A percentile compares a stretch with the other conserved stretches of the same genome.
These are phyloP conservation scores for Brachionus koreanus DNA, from an alignment of 1,140 invertebrate species.

Conservation along the genomic window DNA sequence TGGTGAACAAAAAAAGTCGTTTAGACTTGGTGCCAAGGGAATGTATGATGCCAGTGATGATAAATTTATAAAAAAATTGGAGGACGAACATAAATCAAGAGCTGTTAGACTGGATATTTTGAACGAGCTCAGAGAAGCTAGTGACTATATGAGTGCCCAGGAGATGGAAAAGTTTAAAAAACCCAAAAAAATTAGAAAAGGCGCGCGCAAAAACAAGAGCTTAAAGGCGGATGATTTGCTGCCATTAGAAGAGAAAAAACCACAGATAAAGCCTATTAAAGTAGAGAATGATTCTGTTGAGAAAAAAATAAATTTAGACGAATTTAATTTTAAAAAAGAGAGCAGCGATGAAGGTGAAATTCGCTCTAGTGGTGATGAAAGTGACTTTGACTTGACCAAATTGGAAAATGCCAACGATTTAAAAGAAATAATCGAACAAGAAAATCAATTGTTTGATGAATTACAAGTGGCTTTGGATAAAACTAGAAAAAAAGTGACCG, in stretches of 20 bases:
- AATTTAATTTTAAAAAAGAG: conserved; percentile 39
- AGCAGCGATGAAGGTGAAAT: conserved; percentile 44
- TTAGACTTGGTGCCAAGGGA: conserved; percentile 68
- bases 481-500: conserved; percentile 65
- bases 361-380: conserved; percentile 24
- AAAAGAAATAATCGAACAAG: conserved; percentile 17
- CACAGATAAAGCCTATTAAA: neutral
- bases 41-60: conserved; percentile 54
- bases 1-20: conserved; percentile 71
- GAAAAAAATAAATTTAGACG: conserved; percentile 19
- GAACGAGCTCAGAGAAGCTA: conserved; percentile 65
- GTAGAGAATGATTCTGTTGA: neutral
- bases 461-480: conserved; percentile 71
- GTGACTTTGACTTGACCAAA: conserved; percentile 14
- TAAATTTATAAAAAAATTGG: conserved; percentile 55
- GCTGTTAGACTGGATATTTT: conserved; percentile 48
- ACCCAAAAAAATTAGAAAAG: conserved; percentile 72
- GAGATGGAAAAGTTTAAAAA: conserved; percentile 88
- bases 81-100: conserved; percentile 54
- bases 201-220: conserved; percentile 55
- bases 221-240: conserved; percentile 23
- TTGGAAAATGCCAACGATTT: conserved; percentile 44
- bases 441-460: conserved; percentile 70
- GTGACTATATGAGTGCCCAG: conserved; percentile 79
- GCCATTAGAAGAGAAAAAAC: neutral